Evolutionary conservation across 2,888 invertebrate genomes (phyloP).

Genomic region (Nephrotoma flavescens): DNA sequence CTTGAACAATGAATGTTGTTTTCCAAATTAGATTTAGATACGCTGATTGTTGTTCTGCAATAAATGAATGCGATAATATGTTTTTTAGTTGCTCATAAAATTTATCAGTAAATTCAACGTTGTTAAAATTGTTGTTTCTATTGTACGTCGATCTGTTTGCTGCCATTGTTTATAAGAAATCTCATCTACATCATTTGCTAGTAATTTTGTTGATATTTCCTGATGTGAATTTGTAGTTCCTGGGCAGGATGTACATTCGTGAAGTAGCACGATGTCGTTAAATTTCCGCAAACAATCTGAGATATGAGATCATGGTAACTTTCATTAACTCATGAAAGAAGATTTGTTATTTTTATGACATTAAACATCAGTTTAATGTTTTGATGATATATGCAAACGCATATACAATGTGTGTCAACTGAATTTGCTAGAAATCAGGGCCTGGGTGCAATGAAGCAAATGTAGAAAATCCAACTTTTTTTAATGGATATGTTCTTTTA

Average conservation of each 20-base stretch:
- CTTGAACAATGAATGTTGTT: rapidly evolving
- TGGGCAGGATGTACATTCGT: too few species aligned
- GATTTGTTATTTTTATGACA: neutral
- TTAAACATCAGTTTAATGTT: neutral
- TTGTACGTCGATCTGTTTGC: too few species aligned
- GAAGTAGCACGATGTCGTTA: too few species aligned
- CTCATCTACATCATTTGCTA: neutral
- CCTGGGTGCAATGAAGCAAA: neutral
- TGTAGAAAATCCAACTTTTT: neutral
- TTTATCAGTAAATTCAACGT: neutral
- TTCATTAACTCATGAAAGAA: neutral
- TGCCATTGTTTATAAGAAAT: neutral
- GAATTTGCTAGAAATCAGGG: neutral
- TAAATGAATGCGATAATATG: too few species aligned
- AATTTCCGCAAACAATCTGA: neutral
- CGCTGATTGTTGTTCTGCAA: too few species aligned
- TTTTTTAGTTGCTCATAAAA: too few species aligned
- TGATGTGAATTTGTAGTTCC: too few species aligned
- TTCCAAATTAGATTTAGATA: too few species aligned
- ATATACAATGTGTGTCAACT: neutral
- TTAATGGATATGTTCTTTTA: neutral
- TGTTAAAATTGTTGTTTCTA: neutral
- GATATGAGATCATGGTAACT: neutral
- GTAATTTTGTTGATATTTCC: too few species aligned
- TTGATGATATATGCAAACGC: neutral